Base-by-base conservation (phyloP, 2,888 invertebrate genomes). In the Calephelis perditalis region DNA sequence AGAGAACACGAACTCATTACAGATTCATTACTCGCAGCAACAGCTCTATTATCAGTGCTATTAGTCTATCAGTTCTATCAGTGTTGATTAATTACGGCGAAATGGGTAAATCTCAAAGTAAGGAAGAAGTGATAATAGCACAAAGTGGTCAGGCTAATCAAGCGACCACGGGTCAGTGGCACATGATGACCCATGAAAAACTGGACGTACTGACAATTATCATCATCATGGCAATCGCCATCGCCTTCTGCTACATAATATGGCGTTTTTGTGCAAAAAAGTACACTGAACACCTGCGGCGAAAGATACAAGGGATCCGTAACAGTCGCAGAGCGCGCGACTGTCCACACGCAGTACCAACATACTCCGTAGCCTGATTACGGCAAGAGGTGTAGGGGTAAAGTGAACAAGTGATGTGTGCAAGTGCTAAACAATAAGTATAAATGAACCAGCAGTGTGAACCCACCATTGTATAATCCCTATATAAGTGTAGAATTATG, bases 211-310 rank as follows among this genome's bases (percentile, higher is more conserved):
- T 60, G 36, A 12, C 44, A 10, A 12, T 56, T 26, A 35, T 59
- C 36, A 54, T 59, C 44, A 26, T 52, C 52, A 10, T 40, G 6
- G 26, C 49, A 40, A 15, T 52, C 15, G 10, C 11, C 54, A 26
- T 36, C 52, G 35, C 12, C 10, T 12, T 52, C 52, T 52, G 7
- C 26, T 37, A 11, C 11, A 43, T 52, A 8, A 5, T 52, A 12
- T 43, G 54, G 59, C 49, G 15, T 40, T 52, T 40, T 43, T 54
- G 59, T 26, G 52, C 26, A 55, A 43, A 44, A 43, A 56, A 35
- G 36, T 60, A 60, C 37, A 56, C 60, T 12, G 35, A 60, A 36
- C 55, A 35, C 56, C 60, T 60, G 45, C 55, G 60, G 35, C 44
- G 56, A 12, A 56, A 60, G 12, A 43, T 56, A 40, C 43, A 55